A percentile compares a stretch with the other conserved stretches of the same genome.
phyloP scores from a whole-genome alignment of 2,113 vertebrate species.

The Xenopus borealis region DNA sequence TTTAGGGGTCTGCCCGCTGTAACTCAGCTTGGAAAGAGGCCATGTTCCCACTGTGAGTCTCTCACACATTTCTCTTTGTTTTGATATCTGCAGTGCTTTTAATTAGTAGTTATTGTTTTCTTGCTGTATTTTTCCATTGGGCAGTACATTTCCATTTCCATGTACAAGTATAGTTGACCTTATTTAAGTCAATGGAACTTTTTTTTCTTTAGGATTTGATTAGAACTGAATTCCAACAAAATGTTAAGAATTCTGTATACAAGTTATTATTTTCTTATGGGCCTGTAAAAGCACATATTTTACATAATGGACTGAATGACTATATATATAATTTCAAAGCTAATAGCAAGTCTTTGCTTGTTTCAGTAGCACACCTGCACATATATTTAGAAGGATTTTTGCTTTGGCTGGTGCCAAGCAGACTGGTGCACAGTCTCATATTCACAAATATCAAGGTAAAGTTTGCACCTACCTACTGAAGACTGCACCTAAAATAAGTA shows the following conservation, averaged over 20 bases:
- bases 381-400: no score
- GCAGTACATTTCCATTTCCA: constrained; percentile 20
- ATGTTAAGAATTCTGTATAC: no score
- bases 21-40: constrained; percentile 27
- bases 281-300: no score
- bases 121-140: constrained; percentile 19
- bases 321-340: no score
- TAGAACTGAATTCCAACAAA: not conserved
- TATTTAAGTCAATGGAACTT: constrained; percentile 20
- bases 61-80: not conserved
- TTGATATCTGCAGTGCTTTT: constrained; percentile 17
- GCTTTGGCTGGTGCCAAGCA: no score
- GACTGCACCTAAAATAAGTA: no score
- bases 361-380: no score
- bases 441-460: no score
- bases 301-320: not conserved
- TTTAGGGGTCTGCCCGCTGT: constrained; percentile 27
- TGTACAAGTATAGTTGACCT: constrained; percentile 11
- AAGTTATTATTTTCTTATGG: no score
- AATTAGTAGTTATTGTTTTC: constrained; percentile 8
- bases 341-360: no score
- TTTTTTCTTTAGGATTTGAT: not conserved
- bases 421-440: no score
- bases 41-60: constrained; percentile 38
- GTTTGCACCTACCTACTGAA: no score